These are phyloP conservation scores for Argya squamiceps DNA, from an alignment of 2,797 vertebrate species.

Conservation along the genomic window DNA sequence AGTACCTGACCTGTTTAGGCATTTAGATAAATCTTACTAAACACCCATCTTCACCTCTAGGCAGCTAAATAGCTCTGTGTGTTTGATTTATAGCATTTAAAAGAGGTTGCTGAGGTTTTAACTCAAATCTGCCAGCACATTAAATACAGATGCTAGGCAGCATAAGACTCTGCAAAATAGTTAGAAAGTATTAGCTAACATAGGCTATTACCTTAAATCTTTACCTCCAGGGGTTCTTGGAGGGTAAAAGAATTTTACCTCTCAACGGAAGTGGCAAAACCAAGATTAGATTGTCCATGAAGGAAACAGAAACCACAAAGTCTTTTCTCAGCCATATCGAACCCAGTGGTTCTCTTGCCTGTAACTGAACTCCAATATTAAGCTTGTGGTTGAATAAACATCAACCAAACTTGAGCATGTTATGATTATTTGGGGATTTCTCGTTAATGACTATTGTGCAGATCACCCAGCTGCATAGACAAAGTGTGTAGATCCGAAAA, in stretches of 20 bases:
- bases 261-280: neutral
- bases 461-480: constrained; percentile 54
- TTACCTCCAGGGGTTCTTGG: neutral
- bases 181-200: neutral
- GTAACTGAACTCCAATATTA: constrained; percentile 9
- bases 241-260: neutral
- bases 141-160: neutral
- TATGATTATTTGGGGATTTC: constrained; percentile 56
- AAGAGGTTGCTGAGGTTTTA: constrained; percentile 1
- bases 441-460: constrained; percentile 25
- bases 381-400: constrained; percentile 10
- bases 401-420: neutral
- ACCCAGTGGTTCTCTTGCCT: neutral
- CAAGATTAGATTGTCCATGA: neutral
- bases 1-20: constrained; percentile 5
- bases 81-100: neutral
- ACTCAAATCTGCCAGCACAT: neutral
- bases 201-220: neutral
- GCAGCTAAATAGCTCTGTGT: constrained; percentile 1
- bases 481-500: constrained; percentile 30
- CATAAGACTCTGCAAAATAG: neutral
- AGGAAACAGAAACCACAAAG: neutral
- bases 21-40: constrained; percentile 43
- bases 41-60: neutral
- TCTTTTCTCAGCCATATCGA: neutral